phyloP scores from a whole-genome alignment of 2,113 vertebrate genomes.

The Pseudois nayaur region DNA sequence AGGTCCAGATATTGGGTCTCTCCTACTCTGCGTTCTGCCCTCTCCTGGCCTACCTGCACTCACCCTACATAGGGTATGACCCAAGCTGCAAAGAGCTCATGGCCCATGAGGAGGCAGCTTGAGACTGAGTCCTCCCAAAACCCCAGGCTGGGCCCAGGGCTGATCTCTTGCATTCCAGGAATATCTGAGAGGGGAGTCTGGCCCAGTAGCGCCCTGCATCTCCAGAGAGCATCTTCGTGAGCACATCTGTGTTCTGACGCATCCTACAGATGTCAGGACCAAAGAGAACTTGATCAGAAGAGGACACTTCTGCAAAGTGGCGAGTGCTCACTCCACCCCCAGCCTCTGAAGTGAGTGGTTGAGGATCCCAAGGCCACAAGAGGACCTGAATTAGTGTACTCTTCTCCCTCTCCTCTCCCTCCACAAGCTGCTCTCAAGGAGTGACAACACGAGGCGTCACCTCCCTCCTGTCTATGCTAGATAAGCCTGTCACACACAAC shows the following conservation, averaged over 20 bases:
- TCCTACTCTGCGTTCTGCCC: neutral
- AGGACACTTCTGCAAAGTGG: neutral
- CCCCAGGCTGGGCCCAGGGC: neutral
- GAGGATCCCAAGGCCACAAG: neutral
- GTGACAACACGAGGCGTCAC: neutral
- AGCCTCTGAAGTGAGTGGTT: accelerated
- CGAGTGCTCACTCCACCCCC: neutral
- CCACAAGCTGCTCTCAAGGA: neutral
- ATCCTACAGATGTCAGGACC: neutral
- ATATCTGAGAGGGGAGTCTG: neutral
- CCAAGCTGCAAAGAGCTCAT: neutral
- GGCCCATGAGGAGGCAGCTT: neutral
- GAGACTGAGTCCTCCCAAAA: too few relatives aligned
- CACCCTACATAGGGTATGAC: too few relatives aligned
- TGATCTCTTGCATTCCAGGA: neutral
- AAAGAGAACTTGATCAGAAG: neutral
- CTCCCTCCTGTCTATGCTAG: too few relatives aligned
- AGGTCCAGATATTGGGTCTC: neutral
- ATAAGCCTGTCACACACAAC: neutral
- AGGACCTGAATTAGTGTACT: neutral
- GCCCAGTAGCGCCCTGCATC: neutral
- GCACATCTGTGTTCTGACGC: neutral
- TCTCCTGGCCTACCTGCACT: neutral
- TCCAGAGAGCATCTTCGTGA: neutral
- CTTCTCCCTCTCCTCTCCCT: neutral